Base-by-base conservation (phyloP, 2,888 invertebrate species). In the Trachelus stipa region DNA sequence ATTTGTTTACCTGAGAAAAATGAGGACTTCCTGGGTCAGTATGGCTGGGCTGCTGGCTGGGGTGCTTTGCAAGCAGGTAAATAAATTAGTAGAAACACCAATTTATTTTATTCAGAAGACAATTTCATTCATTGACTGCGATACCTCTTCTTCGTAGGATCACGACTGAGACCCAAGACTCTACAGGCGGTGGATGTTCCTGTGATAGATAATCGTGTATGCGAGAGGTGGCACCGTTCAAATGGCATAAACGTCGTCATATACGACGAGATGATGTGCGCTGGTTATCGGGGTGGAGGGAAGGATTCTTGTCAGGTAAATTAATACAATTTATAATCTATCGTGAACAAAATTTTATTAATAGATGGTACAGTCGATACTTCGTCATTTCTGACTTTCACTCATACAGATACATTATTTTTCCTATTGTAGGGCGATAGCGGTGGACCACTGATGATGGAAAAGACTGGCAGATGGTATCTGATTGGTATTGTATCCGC, bases 261-360 rank as follows among this genome's bases (percentile, higher is more conserved):
- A 88, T 97, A 98, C 91, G 97, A 97, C 73, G 98, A 98, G 92
- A 98, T 98, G 98, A 95, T 98, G 91, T 98, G 98, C 90, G 98
- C 98, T 0, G 98, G 98, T 3, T 97, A 98, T 91, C 94, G 97
- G 76, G 96, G 95, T 35, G 98, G 98, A 0, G 97, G 97, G 40
- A 95, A 96, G 86, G 97, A 97, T 91, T 95, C 95, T 12, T 95
- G 95, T 86, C 95, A 95, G 91, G 95, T 93, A 87, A 56, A 56
- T 35, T 12, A 73, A 73, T 34, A 34, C 0, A 34, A n/a, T 34
- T 34, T 37, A 23, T 34, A 34, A 73, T 34, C 34, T 12, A 15
- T 34, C 35, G 30, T 71, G 30, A 56, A 76, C 68, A 74, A 68
- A 35, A 33, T 68, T 69, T 73, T 73, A 31, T 69, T 40, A 68